phyloP scores from a whole-genome alignment of 2,888 invertebrate species.

The Galerucella calmariensis region DNA sequence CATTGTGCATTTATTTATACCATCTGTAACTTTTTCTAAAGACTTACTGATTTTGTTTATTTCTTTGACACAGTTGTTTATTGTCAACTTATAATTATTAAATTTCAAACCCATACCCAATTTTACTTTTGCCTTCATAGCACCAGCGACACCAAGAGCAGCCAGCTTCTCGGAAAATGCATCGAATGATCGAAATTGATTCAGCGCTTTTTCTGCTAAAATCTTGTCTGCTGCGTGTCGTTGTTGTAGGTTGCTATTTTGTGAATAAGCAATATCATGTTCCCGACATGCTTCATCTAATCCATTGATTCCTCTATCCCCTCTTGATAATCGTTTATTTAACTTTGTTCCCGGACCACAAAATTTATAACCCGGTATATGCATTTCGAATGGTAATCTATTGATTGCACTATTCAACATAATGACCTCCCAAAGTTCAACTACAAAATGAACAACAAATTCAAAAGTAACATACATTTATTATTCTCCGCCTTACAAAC shows the following conservation, averaged over 20 bases:
- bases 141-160: slow-evolving; percentile 50
- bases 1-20: too few relatives aligned
- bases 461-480: too few relatives aligned
- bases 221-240: slow-evolving; percentile 57
- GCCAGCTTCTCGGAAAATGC: slow-evolving; percentile 54
- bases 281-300: slow-evolving; percentile 56
- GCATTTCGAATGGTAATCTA: too few relatives aligned
- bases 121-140: slow-evolving; percentile 55
- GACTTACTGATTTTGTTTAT: too few relatives aligned
- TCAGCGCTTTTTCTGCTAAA: slow-evolving; percentile 54
- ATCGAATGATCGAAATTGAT: slow-evolving; percentile 49
- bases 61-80: too few relatives aligned
- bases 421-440: too few relatives aligned
- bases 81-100: too few relatives aligned
- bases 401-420: too few relatives aligned
- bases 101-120: slow-evolving; percentile 44
- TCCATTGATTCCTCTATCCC: slow-evolving; percentile 56
- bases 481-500: too few relatives aligned
- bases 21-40: too few relatives aligned
- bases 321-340: slow-evolving; percentile 50
- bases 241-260: slow-evolving; percentile 40
- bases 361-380: slow-evolving; percentile 26
- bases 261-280: slow-evolving; percentile 57
- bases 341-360: slow-evolving; percentile 25
- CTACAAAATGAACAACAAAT: too few relatives aligned